Percentiles rank a stretch among this genome's conserved stretches.
These are phyloP conservation scores for Etheostoma nigrum DNA, from an alignment of 2,797 vertebrate species.

Conservation along the genomic window DNA sequence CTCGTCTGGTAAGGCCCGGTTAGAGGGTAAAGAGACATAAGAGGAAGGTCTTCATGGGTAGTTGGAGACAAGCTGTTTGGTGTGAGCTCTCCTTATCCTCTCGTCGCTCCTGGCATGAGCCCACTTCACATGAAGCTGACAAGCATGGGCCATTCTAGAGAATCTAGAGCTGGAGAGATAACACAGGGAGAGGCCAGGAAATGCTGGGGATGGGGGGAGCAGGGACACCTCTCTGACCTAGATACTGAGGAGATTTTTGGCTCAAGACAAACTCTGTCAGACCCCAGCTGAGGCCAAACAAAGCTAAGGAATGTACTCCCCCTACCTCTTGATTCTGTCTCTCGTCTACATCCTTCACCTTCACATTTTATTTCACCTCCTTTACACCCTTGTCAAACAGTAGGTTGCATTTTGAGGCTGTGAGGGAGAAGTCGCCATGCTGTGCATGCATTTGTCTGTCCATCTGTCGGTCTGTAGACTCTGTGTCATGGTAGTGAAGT, in stretches of 20 bases:
- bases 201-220: constrained; percentile 15
- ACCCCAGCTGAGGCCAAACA: constrained; percentile 73
- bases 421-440: constrained; percentile 11
- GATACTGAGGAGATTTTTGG: constrained; percentile 75
- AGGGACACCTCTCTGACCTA: constrained; percentile 75
- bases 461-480: constrained; percentile 40
- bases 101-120: constrained; percentile 30
- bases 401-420: constrained; percentile 8
- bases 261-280: constrained; percentile 62
- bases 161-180: constrained; percentile 45
- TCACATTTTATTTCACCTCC: constrained; percentile 18
- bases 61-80: constrained; percentile 32
- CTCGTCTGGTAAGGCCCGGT: constrained; percentile 41
- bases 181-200: constrained; percentile 34
- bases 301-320: constrained; percentile 74
- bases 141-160: constrained; percentile 16
- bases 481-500: background rate
- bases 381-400: constrained; percentile 16
- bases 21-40: constrained; percentile 11
- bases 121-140: constrained; percentile 33
- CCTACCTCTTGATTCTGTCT: constrained; percentile 32
- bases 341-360: constrained; percentile 20
- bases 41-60: constrained; percentile 17
- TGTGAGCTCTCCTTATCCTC: constrained; percentile 29
- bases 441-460: constrained; percentile 41